Percentiles rank a stretch among this genome's conserved stretches.
Evolutionary conservation across 2,797 vertebrate genomes (phyloP).

Genomic region (Leuciscus waleckii): DNA sequence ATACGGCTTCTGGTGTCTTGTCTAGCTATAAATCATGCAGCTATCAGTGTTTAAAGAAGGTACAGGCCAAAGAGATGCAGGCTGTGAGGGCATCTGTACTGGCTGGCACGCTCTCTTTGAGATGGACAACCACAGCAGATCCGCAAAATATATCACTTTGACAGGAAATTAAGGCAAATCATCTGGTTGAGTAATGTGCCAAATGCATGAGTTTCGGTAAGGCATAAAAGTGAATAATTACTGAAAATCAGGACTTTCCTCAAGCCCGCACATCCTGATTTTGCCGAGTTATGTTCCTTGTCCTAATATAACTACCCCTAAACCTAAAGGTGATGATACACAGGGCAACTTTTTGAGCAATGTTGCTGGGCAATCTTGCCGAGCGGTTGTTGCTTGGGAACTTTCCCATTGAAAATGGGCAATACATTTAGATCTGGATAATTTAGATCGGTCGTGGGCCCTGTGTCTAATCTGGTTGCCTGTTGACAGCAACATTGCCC

Average conservation of each 20-base stretch:
- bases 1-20: conserved; percentile 51
- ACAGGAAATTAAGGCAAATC: not conserved
- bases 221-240: not conserved
- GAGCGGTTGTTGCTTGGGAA: too few species aligned
- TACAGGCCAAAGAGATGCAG: conserved; percentile 45
- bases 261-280: not conserved
- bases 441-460: too few species aligned
- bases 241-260: not conserved
- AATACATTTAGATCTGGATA: too few species aligned
- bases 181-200: not conserved
- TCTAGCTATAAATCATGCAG: conserved; percentile 53
- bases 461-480: too few species aligned
- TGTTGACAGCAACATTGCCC: too few species aligned
- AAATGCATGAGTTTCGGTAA: not conserved
- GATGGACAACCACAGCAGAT: conserved; percentile 13
- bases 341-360: too few species aligned
- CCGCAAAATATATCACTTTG: conserved; percentile 28
- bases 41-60: conserved; percentile 56
- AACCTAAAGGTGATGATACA: too few species aligned
- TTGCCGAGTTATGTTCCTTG: too few species aligned
- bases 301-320: too few species aligned
- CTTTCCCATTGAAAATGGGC: too few species aligned
- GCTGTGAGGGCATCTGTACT: conserved; percentile 60
- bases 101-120: conserved; percentile 53
- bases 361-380: too few species aligned